These are phyloP conservation scores for Achlya flavicornis DNA, from an alignment of 2,888 invertebrate species.

Conservation along the genomic window DNA sequence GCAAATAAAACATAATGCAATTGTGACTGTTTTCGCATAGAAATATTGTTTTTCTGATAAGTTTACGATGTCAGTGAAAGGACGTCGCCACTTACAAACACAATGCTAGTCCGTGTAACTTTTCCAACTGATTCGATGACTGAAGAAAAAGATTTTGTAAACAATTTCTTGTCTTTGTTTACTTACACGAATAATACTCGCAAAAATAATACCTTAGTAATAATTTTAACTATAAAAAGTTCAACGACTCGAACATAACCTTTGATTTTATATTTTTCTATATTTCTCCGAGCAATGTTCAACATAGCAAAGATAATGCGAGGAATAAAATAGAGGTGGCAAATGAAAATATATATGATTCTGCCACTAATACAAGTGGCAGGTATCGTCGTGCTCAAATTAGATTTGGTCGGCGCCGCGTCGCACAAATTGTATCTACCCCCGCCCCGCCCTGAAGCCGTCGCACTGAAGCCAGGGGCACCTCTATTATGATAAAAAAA, in stretches of 20 bases:
- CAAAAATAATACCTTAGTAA: no score
- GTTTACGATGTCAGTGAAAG: background rate
- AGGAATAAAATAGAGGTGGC: background rate
- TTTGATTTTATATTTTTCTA: background rate
- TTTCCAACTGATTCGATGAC: no score
- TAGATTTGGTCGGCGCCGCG: background rate
- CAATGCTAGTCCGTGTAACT: no score
- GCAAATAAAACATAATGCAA: background rate
- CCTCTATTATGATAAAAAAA: background rate
- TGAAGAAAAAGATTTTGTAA: no score
- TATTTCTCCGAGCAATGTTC: background rate
- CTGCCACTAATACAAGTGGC: slow-evolving; percentile 1
- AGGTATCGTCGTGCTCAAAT: slow-evolving; percentile 3
- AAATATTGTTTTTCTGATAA: background rate
- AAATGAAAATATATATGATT: slow-evolving; percentile 13
- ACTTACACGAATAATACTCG: no score
- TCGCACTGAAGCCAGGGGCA: background rate
- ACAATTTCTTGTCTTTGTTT: no score
- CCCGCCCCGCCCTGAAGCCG: background rate
- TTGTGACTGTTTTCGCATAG: background rate
- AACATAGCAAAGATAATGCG: background rate
- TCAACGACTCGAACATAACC: background rate
- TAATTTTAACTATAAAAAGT: background rate
- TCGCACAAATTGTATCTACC: background rate
- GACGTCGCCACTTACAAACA: background rate